Evolutionary conservation across 2,888 invertebrate species (phyloP), one percentile per base, ranked within the genome.

Genomic region (Lasioglossum villosulum): DNA sequence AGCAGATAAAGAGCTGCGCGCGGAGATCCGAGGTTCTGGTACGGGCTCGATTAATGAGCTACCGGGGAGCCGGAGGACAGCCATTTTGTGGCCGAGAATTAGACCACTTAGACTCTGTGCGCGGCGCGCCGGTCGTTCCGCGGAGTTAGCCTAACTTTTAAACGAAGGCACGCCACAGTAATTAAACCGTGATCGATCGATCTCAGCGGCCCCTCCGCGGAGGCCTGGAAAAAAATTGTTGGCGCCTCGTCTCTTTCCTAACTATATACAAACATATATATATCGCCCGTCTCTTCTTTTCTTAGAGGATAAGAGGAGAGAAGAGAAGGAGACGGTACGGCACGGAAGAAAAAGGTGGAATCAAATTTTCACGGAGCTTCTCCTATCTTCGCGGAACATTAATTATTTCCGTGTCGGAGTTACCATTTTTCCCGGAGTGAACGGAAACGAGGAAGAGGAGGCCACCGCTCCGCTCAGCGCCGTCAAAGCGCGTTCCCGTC

Each of bases 61-160:
- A 83, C 81, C 86, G 74, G 83, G 78, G 85, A 86, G 86, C 82
- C 81, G 86, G 72, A 87, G 78, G 91, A 90, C 89, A 86, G 87
- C 86, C 89, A 87, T 90, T 91, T 84, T 63, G 83, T 66, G 77
- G 87, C 39, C 76, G 83, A 87, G 84, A 90, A 91, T 91, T 91
- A 90, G 86, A 86, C 84, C 90, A 90, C 87, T 91, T 91, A 88
- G 84, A 81, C 86, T 82, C 81, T 80, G 85, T 83, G 82, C 83
- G 75, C 19, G 63, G 59, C 48, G 63, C 76, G 56, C 80, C 73
- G 80, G 84, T 78, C 86, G 84, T 84, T 85, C 78, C 59, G 72
- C 73, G 80, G 48, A 87, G 80, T 85, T 80, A 48, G 39, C 75
- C 81, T 68, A 89, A 90, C 88, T 91, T 88, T 90, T 84, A 84